Percentiles rank a stretch among this genome's conserved stretches.
Evolutionary conservation across 2,888 invertebrate species (phyloP).

Genomic region (Pseudococcus longispinus): DNA sequence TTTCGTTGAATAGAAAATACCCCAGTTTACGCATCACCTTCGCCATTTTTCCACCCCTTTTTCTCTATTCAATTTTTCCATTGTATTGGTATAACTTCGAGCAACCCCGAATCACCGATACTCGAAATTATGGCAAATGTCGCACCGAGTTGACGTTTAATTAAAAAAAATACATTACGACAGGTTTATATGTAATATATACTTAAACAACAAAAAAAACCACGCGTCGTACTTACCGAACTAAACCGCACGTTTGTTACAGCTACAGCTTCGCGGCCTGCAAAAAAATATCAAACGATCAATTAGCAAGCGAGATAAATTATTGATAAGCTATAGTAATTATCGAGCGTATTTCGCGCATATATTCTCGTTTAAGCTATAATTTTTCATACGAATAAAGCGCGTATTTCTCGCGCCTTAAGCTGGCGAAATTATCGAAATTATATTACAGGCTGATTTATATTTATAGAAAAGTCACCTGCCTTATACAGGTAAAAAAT

Average conservation of each 20-base stretch:
- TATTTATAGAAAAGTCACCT: not conserved
- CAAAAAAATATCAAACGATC: not conserved
- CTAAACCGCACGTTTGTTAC: not conserved
- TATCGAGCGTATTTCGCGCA: not conserved
- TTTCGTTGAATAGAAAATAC: not conserved
- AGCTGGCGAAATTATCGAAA: not conserved
- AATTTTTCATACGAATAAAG: not conserved
- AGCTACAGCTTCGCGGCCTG: not conserved
- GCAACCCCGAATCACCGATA: not conserved
- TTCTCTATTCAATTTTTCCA: not conserved
- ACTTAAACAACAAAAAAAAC: not conserved
- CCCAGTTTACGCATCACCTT: not conserved
- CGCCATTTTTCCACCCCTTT: not conserved
- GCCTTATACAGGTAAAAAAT: not conserved
- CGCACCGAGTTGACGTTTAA: not conserved
- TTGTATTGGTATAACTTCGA: too few relatives aligned
- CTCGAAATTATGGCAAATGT: not conserved
- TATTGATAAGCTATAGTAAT: not conserved
- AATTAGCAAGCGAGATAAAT: not conserved
- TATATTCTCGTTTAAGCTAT: not conserved
- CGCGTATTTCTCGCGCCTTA: not conserved
- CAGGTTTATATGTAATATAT: not conserved
- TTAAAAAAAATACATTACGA: not conserved
- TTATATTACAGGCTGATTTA: not conserved
- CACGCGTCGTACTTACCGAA: slow-evolving; percentile 4